These are phyloP conservation scores for Bruchidius siliquastri DNA, from an alignment of 2,888 invertebrate species.

Conservation along the genomic window DNA sequence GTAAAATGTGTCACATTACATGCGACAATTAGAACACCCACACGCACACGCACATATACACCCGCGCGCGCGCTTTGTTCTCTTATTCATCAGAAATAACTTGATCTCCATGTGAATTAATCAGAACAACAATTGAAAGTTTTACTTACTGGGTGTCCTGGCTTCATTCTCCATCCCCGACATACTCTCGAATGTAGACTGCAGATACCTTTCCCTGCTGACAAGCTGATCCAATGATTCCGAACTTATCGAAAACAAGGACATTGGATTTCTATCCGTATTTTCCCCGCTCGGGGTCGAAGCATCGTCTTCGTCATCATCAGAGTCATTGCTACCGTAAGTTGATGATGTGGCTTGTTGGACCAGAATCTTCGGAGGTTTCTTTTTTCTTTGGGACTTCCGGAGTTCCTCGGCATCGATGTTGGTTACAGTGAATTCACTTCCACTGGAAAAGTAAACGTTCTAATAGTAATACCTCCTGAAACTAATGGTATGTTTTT, in stretches of 20 bases:
- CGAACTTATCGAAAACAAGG: constrained; percentile 69
- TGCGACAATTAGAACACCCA: too few relatives aligned
- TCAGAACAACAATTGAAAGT: too few relatives aligned
- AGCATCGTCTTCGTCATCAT: constrained; percentile 69
- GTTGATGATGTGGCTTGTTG: constrained; percentile 39
- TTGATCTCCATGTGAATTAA: too few relatives aligned
- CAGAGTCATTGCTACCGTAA: constrained; percentile 64
- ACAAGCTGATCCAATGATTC: constrained; percentile 60
- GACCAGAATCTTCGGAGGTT: constrained; percentile 38
- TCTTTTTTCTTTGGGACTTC: constrained; percentile 68
- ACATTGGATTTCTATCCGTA: constrained; percentile 69
- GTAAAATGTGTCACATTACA: too few relatives aligned
- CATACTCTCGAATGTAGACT: constrained; percentile 67
- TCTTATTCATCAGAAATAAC: too few relatives aligned
- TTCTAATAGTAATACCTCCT: too few relatives aligned
- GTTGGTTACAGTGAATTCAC: constrained; percentile 82
- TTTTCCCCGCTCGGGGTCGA: constrained; percentile 81
- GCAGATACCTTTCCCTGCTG: constrained; percentile 58
- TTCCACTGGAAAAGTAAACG: constrained; percentile 41
- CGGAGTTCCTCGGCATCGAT: constrained; percentile 82
- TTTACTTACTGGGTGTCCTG: constrained; percentile 24
- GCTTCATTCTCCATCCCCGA: constrained; percentile 56
- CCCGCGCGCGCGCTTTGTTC: too few relatives aligned
- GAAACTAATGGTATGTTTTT: too few relatives aligned
- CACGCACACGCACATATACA: too few relatives aligned